Evolutionary conservation across 2,797 vertebrate species (phyloP).

Genomic region (Gymnoscopelus braueri): DNA sequence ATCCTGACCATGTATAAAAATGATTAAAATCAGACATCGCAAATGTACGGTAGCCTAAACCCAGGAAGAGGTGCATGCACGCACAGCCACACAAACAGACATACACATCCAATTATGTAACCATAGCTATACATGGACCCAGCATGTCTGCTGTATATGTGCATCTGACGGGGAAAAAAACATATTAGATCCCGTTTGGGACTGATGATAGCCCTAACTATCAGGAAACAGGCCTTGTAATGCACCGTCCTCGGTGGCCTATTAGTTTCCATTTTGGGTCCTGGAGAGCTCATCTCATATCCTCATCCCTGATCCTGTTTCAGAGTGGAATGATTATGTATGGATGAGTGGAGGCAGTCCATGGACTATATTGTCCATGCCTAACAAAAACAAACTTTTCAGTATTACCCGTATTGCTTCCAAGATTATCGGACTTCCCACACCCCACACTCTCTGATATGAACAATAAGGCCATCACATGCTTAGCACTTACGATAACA

Average conservation of each 20-base stretch:
- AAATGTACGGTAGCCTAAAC: too few species aligned
- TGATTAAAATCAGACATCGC: too few species aligned
- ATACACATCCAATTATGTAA: not conserved
- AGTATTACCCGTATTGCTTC: too few species aligned
- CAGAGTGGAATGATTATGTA: conserved; percentile 50
- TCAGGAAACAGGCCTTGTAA: conserved; percentile 65
- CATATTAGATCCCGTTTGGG: conserved; percentile 42
- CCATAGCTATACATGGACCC: conserved; percentile 24
- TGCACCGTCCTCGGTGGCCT: conserved; percentile 51
- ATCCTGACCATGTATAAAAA: too few species aligned
- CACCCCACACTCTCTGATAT: too few species aligned
- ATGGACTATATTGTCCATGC: too few species aligned
- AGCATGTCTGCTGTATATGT: conserved; percentile 26
- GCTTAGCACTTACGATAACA: too few species aligned
- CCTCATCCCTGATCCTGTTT: conserved; percentile 65
- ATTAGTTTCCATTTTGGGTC: conserved; percentile 62
- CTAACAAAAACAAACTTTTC: too few species aligned
- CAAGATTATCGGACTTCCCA: too few species aligned
- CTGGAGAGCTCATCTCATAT: conserved; percentile 53
- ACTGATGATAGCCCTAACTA: conserved; percentile 39
- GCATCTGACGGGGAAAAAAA: conserved; percentile 37
- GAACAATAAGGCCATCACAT: too few species aligned
- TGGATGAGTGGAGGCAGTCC: conserved; percentile 9
- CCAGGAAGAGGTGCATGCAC: not conserved
- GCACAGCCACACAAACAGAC: not conserved